Evolutionary conservation across 1,140 invertebrate species (phyloP).

Genomic region (Subanguina moxae): DNA sequence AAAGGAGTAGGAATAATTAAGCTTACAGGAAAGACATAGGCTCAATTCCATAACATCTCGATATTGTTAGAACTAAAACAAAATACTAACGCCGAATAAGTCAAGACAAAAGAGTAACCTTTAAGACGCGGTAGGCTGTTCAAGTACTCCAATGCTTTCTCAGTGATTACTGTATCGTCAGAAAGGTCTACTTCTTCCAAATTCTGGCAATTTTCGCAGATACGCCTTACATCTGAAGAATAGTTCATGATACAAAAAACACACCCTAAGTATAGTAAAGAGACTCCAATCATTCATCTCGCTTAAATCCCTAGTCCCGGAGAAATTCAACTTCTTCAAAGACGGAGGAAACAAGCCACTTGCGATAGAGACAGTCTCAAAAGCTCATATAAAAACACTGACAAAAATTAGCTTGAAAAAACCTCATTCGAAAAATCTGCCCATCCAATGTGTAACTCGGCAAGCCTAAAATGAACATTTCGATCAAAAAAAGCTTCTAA

Average conservation of each 20-base stretch:
- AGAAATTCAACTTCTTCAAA: background rate
- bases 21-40: conserved; percentile 1
- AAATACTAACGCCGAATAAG: background rate
- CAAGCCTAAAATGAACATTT: background rate
- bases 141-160: background rate
- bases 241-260: background rate
- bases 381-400: too few species aligned
- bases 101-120: too few species aligned
- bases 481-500: background rate
- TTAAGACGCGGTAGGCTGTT: background rate
- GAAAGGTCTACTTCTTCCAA: background rate
- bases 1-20: background rate
- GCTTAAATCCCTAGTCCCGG: background rate
- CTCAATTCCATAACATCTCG: background rate
- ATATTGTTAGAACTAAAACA: background rate
- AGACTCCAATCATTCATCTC: background rate
- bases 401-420: too few species aligned
- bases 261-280: background rate
- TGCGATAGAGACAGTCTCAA: too few species aligned
- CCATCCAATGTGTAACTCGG: background rate
- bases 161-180: background rate
- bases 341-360: background rate
- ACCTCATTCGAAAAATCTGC: background rate
- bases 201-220: background rate
- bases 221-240: background rate